phyloP scores from a whole-genome alignment of 1,140 invertebrate genomes.

The Whitmania pigra region DNA sequence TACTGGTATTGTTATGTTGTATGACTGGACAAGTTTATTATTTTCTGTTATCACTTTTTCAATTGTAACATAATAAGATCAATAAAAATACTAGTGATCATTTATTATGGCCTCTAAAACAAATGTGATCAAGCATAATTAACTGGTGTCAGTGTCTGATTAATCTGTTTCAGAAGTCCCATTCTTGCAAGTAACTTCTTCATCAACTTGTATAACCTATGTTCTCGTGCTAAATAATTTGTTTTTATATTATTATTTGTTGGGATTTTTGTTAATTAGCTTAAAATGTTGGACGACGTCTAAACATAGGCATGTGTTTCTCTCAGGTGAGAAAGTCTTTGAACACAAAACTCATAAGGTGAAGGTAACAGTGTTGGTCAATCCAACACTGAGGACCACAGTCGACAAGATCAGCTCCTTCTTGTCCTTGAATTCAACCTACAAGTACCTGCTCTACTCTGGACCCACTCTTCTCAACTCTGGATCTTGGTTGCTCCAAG shows the following conservation, averaged over 20 bases:
- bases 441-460: constrained; percentile 15
- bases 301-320: neutral
- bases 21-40: too few relatives aligned
- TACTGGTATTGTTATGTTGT: too few relatives aligned
- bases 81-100: too few relatives aligned
- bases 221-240: neutral
- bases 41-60: too few relatives aligned
- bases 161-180: too few relatives aligned
- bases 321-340: constrained; percentile 14
- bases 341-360: neutral
- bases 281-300: too few relatives aligned
- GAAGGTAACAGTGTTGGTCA: constrained; percentile 8
- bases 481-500: constrained; percentile 78
- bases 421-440: constrained; percentile 2
- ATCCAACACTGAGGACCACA: neutral
- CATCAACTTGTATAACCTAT: neutral
- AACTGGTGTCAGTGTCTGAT: too few relatives aligned
- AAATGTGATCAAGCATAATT: too few relatives aligned
- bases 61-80: too few relatives aligned
- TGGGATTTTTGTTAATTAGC: too few relatives aligned
- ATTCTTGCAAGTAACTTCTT: too few relatives aligned
- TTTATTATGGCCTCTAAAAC: too few relatives aligned
- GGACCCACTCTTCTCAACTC: constrained; percentile 35
- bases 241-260: neutral
- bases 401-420: neutral